Evolutionary conservation across 2,888 invertebrate genomes (phyloP), one percentile per base, ranked within the genome.

Genomic region (Sarcophaga subvicina): DNA sequence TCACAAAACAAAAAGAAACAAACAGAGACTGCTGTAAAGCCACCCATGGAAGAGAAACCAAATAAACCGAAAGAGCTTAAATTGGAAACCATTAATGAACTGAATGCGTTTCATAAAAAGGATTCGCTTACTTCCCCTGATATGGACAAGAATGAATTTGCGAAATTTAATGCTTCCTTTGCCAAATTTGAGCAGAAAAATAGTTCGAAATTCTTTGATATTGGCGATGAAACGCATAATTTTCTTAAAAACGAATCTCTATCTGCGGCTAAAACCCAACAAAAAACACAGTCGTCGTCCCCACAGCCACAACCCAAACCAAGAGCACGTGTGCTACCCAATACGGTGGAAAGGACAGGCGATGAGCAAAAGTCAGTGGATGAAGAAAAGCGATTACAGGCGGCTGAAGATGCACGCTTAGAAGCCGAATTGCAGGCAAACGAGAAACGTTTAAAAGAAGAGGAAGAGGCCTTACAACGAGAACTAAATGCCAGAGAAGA

Each of bases 131-230:
- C 82, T 14, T 88, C 91, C 1, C 91, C 92, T 5, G 91, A 91
- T 45, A 79, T 82, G 20, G 90, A 90, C 75, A 88, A 89, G 45
- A 90, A 89, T 60, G 90, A 92, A 81, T 91, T 92, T 80, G 88
- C 91, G 37, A 89, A 91, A 54, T 90, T 91, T 49, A 92, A 91
- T 83, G 90, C 91, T 37, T 90, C 90, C 25, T 91, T 92, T 83
- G 91, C 91, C 22, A 89, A 92, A 86, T 92, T 90, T 76, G 92
- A 92, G 88, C 92, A 91, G 71, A 88, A 88, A 59, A 89, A 91
- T 59, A 90, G 90, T 84, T 90, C 90, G 0, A 90, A 91, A 66
- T 89, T 91, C 70, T 91, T 91, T 77, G 89, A 89, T 11, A 89
- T 90, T 59, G 90, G 90, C 20, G 85, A 87, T 4, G 86, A 88